phyloP scores from a whole-genome alignment of 2,888 invertebrate genomes.

The Parnassius orleans region DNA sequence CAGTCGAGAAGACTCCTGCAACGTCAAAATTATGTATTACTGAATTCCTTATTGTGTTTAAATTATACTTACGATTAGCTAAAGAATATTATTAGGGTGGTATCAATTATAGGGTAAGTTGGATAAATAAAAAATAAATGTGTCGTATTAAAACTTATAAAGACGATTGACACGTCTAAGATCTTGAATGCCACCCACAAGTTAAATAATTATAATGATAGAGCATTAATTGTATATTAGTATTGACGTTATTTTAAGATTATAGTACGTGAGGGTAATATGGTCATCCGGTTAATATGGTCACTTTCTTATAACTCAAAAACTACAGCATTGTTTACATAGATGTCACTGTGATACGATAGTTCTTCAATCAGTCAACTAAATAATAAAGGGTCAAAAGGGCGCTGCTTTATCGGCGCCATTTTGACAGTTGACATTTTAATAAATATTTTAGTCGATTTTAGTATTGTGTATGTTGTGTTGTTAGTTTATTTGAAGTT shows the following conservation, averaged over 20 bases:
- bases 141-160: neutral
- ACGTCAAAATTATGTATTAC: slow-evolving; percentile 49
- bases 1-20: slow-evolving; percentile 49
- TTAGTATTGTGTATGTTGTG: no score
- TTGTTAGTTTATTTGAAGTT: no score
- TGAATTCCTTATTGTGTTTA: slow-evolving; percentile 43
- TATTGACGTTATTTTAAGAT: neutral
- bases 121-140: neutral
- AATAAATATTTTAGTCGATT: no score
- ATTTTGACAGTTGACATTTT: no score
- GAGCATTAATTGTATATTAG: neutral
- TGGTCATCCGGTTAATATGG: no score
- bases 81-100: slow-evolving; percentile 20
- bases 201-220: neutral
- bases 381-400: no score
- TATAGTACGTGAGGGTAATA: no score
- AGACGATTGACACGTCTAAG: neutral
- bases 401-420: no score
- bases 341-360: no score
- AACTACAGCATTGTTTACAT: no score
- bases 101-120: neutral
- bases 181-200: neutral
- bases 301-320: no score
- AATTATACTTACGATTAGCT: slow-evolving; percentile 24
- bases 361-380: no score